Evolutionary conservation across 2,113 vertebrate genomes (phyloP).

Genomic region (Shinisaurus crocodilurus): DNA sequence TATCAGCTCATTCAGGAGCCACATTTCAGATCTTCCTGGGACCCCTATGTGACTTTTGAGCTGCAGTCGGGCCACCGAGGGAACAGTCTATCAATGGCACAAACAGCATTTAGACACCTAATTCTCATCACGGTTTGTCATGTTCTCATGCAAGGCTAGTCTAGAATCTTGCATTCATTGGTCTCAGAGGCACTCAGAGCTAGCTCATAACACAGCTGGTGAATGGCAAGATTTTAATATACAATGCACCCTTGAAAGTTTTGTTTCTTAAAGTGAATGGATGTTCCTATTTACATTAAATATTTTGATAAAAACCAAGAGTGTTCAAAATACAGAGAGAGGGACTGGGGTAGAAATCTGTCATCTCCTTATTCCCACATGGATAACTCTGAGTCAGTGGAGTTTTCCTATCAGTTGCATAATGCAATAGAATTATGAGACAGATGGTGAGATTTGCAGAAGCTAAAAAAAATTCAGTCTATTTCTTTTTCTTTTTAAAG

Average conservation of each 20-base stretch:
- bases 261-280: background rate
- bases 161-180: background rate
- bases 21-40: background rate
- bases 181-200: background rate
- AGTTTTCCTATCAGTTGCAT: slow-evolving; percentile 10
- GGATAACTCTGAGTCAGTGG: background rate
- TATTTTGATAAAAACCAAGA: background rate
- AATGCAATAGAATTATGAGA: fast-evolving
- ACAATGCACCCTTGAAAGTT: background rate
- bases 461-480: background rate
- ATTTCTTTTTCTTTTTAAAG: background rate
- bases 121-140: background rate
- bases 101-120: background rate
- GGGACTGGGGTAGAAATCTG: background rate
- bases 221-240: background rate
- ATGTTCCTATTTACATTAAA: background rate
- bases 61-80: background rate
- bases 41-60: background rate
- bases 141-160: background rate
- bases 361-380: background rate
- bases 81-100: background rate
- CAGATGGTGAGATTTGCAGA: background rate
- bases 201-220: background rate
- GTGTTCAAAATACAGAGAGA: background rate
- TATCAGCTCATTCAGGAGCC: background rate